Evolutionary conservation across 1,140 invertebrate genomes (phyloP).

Genomic region (Chrysoperla carnea): DNA sequence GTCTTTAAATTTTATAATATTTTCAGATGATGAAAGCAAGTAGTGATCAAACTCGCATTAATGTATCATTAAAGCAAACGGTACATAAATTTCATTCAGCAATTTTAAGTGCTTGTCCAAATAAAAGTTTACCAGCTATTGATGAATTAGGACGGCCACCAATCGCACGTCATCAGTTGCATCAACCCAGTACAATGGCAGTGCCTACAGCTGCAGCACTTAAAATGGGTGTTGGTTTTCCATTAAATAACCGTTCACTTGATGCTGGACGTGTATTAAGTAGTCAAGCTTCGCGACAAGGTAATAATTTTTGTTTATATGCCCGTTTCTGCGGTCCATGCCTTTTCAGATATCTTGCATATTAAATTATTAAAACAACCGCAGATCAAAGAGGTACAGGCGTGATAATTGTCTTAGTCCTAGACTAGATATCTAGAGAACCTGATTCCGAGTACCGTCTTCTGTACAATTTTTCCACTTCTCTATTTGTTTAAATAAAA

Average conservation of each 20-base stretch:
- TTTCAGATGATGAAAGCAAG: conserved; percentile 37
- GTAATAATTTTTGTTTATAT: conserved; percentile 12
- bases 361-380: too few relatives aligned
- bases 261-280: conserved; percentile 32
- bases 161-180: conserved; percentile 10
- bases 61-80: conserved; percentile 25
- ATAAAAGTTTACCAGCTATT: conserved; percentile 31
- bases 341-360: too few relatives aligned
- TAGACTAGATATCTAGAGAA: too few relatives aligned
- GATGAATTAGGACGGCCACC: conserved; percentile 22
- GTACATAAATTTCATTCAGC: conserved; percentile 38
- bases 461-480: too few relatives aligned
- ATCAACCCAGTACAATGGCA: conserved; percentile 32
- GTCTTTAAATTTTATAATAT: neutral
- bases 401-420: too few relatives aligned
- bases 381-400: too few relatives aligned
- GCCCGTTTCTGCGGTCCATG: neutral
- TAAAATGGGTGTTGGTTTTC: conserved; percentile 69
- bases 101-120: conserved; percentile 34
- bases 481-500: too few relatives aligned
- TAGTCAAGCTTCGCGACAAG: conserved; percentile 33
- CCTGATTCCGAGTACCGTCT: too few relatives aligned
- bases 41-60: conserved; percentile 22
- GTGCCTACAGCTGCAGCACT: conserved; percentile 60
- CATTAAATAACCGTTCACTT: conserved; percentile 41